Percentiles rank a stretch among this genome's conserved stretches.
Conservation (phyloP, 2,797 vertebrate genomes). For the Menidia menidia region DNA sequence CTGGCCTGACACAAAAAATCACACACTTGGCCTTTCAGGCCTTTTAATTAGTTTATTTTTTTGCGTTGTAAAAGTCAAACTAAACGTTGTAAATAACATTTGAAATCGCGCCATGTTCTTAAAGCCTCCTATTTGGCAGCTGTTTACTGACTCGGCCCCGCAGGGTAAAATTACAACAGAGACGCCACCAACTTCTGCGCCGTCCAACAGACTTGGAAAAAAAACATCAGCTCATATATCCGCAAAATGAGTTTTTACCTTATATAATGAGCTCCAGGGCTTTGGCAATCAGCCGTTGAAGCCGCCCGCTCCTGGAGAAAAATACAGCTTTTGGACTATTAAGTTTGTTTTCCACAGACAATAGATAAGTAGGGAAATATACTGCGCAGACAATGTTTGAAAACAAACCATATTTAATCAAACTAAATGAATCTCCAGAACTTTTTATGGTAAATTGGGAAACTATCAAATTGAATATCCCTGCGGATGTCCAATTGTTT, state of each 20-base stretch:
- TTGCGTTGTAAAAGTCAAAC: no score
- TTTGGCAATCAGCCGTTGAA: not conserved
- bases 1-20: not conserved
- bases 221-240: conserved; percentile 17
- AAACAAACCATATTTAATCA: not conserved
- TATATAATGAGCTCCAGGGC: not conserved
- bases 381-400: not conserved
- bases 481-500: no score
- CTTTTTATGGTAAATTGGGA: not conserved
- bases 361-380: not conserved
- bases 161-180: conserved; percentile 14
- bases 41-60: not conserved
- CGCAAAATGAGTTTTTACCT: conserved; percentile 10
- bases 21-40: no score
- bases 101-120: not conserved
- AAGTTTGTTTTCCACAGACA: not conserved
- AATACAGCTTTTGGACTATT: not conserved
- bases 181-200: not conserved
- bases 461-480: no score
- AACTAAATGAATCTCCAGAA: not conserved
- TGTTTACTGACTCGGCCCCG: conserved; percentile 9
- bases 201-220: not conserved
- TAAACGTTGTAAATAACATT: no score
- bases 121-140: not conserved
- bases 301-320: not conserved